These are phyloP conservation scores for Zoroaster sp. DNA, from an alignment of 53 echinoderm and acorn worm genomes.

Conservation along the genomic window DNA sequence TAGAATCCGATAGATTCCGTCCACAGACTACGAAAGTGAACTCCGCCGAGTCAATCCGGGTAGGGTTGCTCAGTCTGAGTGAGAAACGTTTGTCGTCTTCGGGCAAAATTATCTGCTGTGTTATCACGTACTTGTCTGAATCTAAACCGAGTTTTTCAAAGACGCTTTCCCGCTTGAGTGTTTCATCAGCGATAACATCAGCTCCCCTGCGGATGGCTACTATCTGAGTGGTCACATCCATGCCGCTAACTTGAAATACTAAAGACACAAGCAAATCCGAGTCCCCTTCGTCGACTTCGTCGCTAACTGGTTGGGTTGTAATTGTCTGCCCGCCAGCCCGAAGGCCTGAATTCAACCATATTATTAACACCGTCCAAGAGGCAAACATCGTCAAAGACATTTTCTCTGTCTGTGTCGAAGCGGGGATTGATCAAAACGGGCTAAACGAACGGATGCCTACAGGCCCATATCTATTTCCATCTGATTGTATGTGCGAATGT, in stretches of 20 bases:
- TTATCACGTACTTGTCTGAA: background rate
- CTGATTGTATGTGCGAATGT: background rate
- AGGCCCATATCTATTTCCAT: no score
- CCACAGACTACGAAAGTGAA: conserved; percentile 21
- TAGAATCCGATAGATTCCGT: no score
- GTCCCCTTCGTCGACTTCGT: background rate
- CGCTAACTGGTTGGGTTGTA: background rate
- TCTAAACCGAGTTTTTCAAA: background rate
- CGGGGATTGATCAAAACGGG: background rate
- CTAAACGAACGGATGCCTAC: background rate
- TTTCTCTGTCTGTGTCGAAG: background rate
- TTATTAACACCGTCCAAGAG: background rate
- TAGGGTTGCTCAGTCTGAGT: background rate
- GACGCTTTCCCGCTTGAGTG: background rate
- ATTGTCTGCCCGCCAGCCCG: background rate
- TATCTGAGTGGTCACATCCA: background rate
- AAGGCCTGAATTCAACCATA: no score
- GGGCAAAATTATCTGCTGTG: background rate
- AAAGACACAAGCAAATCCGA: background rate
- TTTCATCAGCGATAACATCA: background rate
- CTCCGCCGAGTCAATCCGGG: background rate
- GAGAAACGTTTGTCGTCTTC: background rate
- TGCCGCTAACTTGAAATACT: background rate
- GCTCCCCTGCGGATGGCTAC: background rate
- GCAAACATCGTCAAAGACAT: no score